Conservation (phyloP, 2,113 vertebrate species). For the Cochlearius cochlearius region DNA sequence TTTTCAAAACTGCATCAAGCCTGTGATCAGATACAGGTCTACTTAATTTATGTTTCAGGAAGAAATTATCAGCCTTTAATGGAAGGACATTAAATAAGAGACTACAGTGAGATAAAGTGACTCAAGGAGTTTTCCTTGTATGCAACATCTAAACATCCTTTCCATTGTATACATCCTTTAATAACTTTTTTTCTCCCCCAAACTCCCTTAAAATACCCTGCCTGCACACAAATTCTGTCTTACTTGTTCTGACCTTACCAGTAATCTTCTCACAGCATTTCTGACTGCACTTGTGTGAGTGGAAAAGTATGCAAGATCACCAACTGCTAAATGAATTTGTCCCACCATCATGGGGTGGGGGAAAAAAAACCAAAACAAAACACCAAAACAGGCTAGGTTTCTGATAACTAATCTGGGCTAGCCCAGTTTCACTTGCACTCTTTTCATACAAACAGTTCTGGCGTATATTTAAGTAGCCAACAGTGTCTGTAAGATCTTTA, state of each 20-base stretch:
- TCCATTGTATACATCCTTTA: neutral
- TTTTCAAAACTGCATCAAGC: neutral
- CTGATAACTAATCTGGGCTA: neutral
- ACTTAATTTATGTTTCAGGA: neutral
- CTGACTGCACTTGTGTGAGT: neutral
- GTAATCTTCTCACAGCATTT: neutral
- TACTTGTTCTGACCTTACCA: neutral
- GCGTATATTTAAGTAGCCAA: neutral
- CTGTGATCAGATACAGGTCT: neutral
- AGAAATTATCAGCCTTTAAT: neutral
- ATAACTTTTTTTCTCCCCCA: neutral
- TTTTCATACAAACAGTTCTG: neutral
- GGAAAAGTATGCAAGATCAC: neutral
- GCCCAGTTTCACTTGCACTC: neutral
- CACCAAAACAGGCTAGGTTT: neutral
- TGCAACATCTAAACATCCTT: rapidly evolving
- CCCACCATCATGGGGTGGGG: neutral
- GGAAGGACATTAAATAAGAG: neutral
- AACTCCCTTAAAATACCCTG: neutral
- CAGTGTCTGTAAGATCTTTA: neutral
- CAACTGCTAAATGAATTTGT: neutral
- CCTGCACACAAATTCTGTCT: neutral
- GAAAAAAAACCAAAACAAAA: neutral
- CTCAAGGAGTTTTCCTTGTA: neutral
- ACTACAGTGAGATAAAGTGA: neutral